Evolutionary conservation across 2,888 invertebrate species (phyloP), one percentile per base, ranked within the genome.

Genomic region (Salticus scenicus): DNA sequence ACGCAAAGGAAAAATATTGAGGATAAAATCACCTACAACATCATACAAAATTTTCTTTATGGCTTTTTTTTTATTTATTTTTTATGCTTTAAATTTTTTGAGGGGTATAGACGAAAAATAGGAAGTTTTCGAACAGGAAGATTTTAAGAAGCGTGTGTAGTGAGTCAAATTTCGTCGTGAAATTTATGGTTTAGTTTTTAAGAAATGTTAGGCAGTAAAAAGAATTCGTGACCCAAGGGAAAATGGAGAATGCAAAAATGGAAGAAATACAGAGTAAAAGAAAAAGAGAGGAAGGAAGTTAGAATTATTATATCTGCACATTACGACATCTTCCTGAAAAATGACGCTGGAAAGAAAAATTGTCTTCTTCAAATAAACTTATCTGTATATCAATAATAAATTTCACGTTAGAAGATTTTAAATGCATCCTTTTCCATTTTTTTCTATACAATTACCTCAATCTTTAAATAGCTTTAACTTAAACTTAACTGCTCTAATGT

Each of bases 121-220:
- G 73, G 74, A 79, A 84, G 78, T 84, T 84, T 69, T 78, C 84
- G 74, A 79, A 74, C 78, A 42, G 47, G 69, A 74, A 74, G 78
- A 77, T 78, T 78, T 83, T 77, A 73, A 77, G 72, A 28, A 82
- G 71, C 76, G 77, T 83, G 83, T 72, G 72, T 69, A 63, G 70
- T 33, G 84, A 84, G 84, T 84, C 78, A 84, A 84, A 84, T 84
- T 84, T 84, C 84, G 78, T 74, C 84, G 84, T 78, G 70, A 78
- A 84, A 84, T 84, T 84, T 84, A 84, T 79, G 57, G 78, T 78
- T 69, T 63, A 69, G 84, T 84, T 84, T 78, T 73, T 74, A 84
- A 84, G 84, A 84, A 84, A 84, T 84, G 84, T 64, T 78, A 69
- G 84, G 78, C 84, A 74, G 84, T 84, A 84, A 84, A 84, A 84